These are phyloP conservation scores for Phaedon cochleariae DNA, from an alignment of 2,888 invertebrate species.

Conservation along the genomic window DNA sequence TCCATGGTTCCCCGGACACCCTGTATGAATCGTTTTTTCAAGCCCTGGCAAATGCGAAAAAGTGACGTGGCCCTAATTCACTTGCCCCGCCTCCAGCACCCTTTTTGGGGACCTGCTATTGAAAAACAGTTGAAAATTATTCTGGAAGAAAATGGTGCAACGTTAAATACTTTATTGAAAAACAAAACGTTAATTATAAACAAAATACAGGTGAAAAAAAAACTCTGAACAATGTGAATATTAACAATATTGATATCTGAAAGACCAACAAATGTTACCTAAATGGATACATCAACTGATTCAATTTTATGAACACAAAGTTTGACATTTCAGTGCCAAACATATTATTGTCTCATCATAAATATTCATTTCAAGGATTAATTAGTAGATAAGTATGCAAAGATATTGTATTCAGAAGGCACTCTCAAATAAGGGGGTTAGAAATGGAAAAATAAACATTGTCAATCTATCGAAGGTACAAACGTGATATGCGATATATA, in stretches of 20 bases:
- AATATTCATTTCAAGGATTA: slow-evolving; percentile 8
- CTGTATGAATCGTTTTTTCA: too few relatives aligned
- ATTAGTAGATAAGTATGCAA: neutral
- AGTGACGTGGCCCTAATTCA: too few relatives aligned
- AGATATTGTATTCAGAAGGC: slow-evolving; percentile 57
- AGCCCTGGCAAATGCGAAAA: too few relatives aligned
- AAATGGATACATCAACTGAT: neutral
- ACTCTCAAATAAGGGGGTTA: slow-evolving; percentile 55
- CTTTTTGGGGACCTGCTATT: too few relatives aligned
- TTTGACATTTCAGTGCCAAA: neutral
- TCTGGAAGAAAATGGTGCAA: slow-evolving; percentile 24
- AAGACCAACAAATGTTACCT: neutral
- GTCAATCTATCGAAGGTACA: slow-evolving; percentile 38
- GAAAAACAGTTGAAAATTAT: too few relatives aligned
- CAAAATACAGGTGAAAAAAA: slow-evolving; percentile 40
- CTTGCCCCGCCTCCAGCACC: too few relatives aligned
- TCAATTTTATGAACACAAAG: neutral
- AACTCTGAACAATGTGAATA: slow-evolving; percentile 37
- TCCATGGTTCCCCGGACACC: too few relatives aligned
- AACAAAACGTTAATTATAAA: slow-evolving; percentile 56
- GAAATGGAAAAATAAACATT: slow-evolving; percentile 42
- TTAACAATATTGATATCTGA: too few relatives aligned
- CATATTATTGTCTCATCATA: neutral
- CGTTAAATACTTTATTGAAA: slow-evolving; percentile 57
- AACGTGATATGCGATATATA: slow-evolving; percentile 19